Evolutionary conservation across 2,797 vertebrate genomes (phyloP), one percentile per base, ranked within the genome.

Genomic region (Enteromius viviparus): DNA sequence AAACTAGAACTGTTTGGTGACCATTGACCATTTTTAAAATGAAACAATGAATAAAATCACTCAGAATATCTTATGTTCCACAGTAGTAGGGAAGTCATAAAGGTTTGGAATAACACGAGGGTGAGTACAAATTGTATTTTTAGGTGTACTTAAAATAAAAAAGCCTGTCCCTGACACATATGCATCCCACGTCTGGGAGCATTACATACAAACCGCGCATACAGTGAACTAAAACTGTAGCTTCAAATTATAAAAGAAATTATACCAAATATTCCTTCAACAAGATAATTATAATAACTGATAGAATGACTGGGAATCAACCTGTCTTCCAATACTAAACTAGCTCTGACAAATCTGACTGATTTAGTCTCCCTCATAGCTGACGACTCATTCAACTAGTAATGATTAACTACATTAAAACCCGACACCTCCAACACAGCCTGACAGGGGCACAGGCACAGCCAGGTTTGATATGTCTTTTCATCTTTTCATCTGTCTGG

Each of bases 311-410:
- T 75, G 82, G 47, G 78, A 83, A 76, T 69, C 68, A 86, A 84
- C 32, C 68, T 74, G 72, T 66, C 76, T 84, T 84, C 80, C 49
- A 51, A 76, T 23, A 74, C 55, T 23, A 75, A 68, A 72, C 53
- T 71, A n/a, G 66, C 60, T 74, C 23, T 82, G 23, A 72, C 66
- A 80, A 49, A 71, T 32, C 71, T 72, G 71, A 70, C 76, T 69
- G 51, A 70, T 76, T 86, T 81, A 45, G 45, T 62, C 65, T 88
- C 62, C 29, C 51, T 83, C 79, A 80, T 53, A 42, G 70, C 82
- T 82, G 62, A 65, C 80, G 84, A 19, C 34, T 69, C 37, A n/a
- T 76, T 72, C 40, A 76, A 82, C 34, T 62, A 85, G 70, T 45
- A 81, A 83, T 49, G 70, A 84, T 85, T 82, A 87, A 49, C 29